Base-by-base conservation (phyloP, 2,797 vertebrate species). In the Hypotaenidia okinawae region DNA sequence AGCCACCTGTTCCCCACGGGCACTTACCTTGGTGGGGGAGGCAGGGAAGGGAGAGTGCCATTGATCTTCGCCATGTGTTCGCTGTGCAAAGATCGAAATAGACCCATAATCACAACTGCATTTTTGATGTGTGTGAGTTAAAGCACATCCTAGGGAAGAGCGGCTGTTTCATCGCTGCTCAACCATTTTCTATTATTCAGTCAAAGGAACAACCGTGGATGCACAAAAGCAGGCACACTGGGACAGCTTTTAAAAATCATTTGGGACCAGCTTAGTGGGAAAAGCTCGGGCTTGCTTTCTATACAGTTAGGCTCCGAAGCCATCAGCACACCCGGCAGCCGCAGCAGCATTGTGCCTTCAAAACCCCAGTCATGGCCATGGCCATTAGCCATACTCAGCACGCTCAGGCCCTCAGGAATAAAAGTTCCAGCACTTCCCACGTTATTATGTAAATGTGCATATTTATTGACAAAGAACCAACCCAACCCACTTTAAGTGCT, bases 381-480 rank as follows among this genome's bases (percentile, higher is more conserved):
- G 81, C 28, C 17, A 0, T 25, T 22, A 22, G 59, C 3, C 1
- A n/a, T 18, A 21, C 25, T 35, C 3, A 0, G 47, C 5, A 1
- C 3, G 2, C 17, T 58, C 52, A 13, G 25, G 41, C 27, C 54
- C 49, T 28, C 17, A 33, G 41, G n/a, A n/a, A n/a, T n/a, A 67
- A n/a, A 57, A 21, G 24, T 76, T 69, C 11, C 28, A 83, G 33
- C 33, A 9, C 3, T 73, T 21, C 23, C 22, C 5, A 22, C 41
- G 11, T 43, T 45, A 35, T 58, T 51, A 35, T n/a, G 18, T 55
- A 76, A 79, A 62, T 54, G 30, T 1, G 7, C 11, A 24, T 57
- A 81, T 41, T 87, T 64, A 22, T 16, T 41, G 7, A 3, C 37
- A 35, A 3, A 37, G 28, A 10, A 51, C 32, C 21, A 4, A 28